These are phyloP conservation scores for Pavo muticus DNA, from an alignment of 2,113 vertebrate species.

Conservation along the genomic window DNA sequence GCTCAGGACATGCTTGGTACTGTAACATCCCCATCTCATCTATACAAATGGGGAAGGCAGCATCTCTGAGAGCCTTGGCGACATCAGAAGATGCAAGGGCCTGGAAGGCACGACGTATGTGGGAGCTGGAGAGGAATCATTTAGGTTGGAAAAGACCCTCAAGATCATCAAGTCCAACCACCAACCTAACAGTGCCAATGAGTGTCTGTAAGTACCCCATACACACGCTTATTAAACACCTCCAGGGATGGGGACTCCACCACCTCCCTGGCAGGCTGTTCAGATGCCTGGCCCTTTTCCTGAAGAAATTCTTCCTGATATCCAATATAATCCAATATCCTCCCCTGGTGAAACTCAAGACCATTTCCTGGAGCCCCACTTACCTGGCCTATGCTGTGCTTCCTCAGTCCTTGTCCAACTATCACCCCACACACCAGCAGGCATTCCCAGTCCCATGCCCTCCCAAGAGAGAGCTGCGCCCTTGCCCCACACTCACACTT, in stretches of 20 bases:
- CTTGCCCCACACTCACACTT: constrained; percentile 88
- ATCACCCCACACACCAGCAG: background rate
- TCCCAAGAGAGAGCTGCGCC: accelerated
- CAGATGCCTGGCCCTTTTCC: background rate
- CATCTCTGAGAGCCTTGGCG: background rate
- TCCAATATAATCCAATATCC: background rate
- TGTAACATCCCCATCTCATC: accelerated
- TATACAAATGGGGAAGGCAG: accelerated
- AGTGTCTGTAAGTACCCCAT: background rate
- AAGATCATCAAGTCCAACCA: background rate
- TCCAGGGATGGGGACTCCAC: background rate
- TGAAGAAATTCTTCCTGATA: background rate
- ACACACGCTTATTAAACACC: background rate
- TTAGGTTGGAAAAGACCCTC: background rate
- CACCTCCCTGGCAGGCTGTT: background rate
- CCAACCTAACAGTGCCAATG: background rate
- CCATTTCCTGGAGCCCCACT: background rate
- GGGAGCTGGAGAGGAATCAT: background rate
- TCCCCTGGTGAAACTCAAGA: background rate
- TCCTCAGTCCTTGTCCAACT: accelerated
- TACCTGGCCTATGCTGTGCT: background rate
- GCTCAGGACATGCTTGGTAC: background rate
- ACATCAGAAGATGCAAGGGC: background rate
- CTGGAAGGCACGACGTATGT: accelerated
- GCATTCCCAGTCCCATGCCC: background rate